phyloP scores from a whole-genome alignment of 2,888 invertebrate genomes.

The Nysson spinosus region DNA sequence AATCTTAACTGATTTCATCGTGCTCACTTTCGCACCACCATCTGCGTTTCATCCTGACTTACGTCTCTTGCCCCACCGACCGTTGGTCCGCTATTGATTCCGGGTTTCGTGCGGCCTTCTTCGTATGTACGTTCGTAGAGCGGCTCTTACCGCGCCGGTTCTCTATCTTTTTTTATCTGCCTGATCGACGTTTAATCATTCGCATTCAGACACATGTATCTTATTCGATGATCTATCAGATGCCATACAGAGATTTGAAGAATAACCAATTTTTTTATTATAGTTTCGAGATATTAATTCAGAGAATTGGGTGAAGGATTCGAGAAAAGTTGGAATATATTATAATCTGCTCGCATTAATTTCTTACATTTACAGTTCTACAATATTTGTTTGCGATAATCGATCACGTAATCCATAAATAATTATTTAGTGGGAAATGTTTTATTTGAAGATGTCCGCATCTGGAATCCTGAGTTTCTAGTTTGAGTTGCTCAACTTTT shows the following conservation, averaged over 20 bases:
- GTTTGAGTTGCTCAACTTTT: too few species aligned
- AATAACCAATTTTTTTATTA: not conserved
- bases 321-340: too few species aligned
- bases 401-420: too few species aligned
- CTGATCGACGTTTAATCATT: constrained; percentile 16
- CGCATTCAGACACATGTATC: constrained; percentile 11
- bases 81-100: constrained; percentile 75
- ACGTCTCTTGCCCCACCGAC: constrained; percentile 59
- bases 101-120: constrained; percentile 67
- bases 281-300: too few species aligned
- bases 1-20: constrained; percentile 42
- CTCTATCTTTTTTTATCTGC: constrained; percentile 29
- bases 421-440: too few species aligned
- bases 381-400: too few species aligned
- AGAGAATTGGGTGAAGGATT: too few species aligned
- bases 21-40: constrained; percentile 47
- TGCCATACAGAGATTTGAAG: too few species aligned
- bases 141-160: constrained; percentile 55
- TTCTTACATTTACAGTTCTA: too few species aligned
- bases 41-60: constrained; percentile 57
- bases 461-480: too few species aligned
- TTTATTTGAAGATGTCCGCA: too few species aligned
- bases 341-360: too few species aligned
- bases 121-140: constrained; percentile 58
- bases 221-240: not conserved